Percentiles rank a stretch among this genome's conserved stretches.
Evolutionary conservation across 1,140 invertebrate genomes (phyloP).

Genomic region (Heliconius melpomene): DNA sequence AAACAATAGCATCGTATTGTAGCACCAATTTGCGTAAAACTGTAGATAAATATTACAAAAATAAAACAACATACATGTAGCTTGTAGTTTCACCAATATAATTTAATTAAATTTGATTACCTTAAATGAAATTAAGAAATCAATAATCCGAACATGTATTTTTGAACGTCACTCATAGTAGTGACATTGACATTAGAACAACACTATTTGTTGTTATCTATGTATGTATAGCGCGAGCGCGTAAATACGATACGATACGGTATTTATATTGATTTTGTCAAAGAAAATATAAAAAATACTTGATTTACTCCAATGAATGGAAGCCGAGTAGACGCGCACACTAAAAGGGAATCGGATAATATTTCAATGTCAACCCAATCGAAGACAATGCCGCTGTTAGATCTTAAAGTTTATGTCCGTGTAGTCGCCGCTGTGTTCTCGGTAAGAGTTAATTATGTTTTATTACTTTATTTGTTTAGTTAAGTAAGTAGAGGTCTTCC

Average conservation of each 20-base stretch:
- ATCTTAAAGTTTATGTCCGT: constrained; percentile 66
- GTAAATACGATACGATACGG: constrained; percentile 42
- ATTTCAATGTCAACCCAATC: constrained; percentile 67
- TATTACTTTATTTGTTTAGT: constrained; percentile 24
- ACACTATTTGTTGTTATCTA: constrained; percentile 25
- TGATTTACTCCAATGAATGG: constrained; percentile 25
- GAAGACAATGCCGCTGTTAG: constrained; percentile 66
- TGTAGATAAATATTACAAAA: too few relatives aligned
- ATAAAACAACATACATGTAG: too few relatives aligned
- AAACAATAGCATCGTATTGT: not conserved
- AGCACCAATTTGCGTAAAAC: not conserved
- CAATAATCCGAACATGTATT: not conserved
- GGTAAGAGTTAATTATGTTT: constrained; percentile 37
- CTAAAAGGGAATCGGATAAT: constrained; percentile 19
- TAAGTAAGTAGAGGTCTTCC: not conserved
- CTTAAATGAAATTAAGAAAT: not conserved
- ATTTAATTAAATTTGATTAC: too few relatives aligned
- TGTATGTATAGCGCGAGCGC: constrained; percentile 30
- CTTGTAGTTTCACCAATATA: too few relatives aligned
- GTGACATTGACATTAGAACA: constrained; percentile 37
- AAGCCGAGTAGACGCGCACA: constrained; percentile 23
- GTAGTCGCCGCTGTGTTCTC: constrained; percentile 70
- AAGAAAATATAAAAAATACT: constrained; percentile 29
- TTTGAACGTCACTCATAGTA: not conserved
- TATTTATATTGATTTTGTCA: constrained; percentile 36